phyloP scores from a whole-genome alignment of 1,140 invertebrate species.

The Chironomus striatipennis region DNA sequence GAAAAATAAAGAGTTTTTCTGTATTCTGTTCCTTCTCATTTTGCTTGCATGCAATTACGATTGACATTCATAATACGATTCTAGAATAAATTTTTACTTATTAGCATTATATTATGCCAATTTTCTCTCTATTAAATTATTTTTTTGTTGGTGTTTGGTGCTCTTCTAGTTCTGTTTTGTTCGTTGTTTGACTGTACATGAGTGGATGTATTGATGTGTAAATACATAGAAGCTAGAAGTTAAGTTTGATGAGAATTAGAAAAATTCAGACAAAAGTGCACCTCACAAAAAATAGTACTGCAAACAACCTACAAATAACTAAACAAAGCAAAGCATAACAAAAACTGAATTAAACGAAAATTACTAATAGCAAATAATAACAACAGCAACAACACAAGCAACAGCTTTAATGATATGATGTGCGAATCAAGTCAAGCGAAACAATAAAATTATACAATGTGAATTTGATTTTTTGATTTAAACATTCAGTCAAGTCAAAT shows the following conservation, averaged over 20 bases:
- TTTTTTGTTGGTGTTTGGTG: too few relatives aligned
- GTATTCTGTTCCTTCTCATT: neutral
- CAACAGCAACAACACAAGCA: neutral
- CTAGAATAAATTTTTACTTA: neutral
- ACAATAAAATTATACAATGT: constrained; percentile 15
- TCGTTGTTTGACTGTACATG: too few relatives aligned
- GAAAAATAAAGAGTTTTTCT: neutral
- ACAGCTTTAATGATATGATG: neutral
- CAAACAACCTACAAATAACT: neutral
- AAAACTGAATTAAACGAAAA: neutral
- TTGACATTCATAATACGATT: neutral
- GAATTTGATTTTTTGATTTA: constrained; percentile 15
- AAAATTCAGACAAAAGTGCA: too few relatives aligned
- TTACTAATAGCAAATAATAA: neutral
- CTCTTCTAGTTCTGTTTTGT: too few relatives aligned
- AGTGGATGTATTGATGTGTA: too few relatives aligned
- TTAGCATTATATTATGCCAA: neutral
- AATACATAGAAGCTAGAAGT: too few relatives aligned
- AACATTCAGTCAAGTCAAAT: constrained; percentile 5
- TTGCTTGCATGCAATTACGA: neutral
- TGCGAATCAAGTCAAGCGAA: constrained; percentile 11
- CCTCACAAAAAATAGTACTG: neutral
- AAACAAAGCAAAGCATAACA: neutral
- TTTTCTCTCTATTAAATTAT: neutral
- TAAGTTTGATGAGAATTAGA: too few relatives aligned